Percentiles rank a stretch among this genome's conserved stretches.
These are phyloP conservation scores for Eudyptes chrysolophus DNA, from an alignment of 2,113 vertebrate species.

Conservation along the genomic window DNA sequence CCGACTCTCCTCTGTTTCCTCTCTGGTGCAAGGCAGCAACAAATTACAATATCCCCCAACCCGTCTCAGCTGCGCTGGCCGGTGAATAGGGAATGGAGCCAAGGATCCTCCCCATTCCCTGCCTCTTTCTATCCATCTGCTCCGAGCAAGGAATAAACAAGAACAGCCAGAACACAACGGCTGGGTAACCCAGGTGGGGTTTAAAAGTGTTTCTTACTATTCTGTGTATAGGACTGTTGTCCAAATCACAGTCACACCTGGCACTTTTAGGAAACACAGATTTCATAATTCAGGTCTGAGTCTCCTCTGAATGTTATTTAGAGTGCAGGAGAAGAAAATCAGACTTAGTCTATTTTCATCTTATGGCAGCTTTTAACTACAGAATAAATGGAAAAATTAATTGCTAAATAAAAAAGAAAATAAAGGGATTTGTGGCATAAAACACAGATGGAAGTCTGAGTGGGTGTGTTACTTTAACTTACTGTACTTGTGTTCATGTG, in stretches of 20 bases:
- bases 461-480: conserved; percentile 8
- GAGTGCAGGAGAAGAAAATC: not conserved
- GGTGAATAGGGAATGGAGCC: conserved; percentile 41
- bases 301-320: conserved; percentile 44
- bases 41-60: conserved; percentile 3
- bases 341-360: conserved; percentile 13
- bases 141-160: conserved; percentile 40
- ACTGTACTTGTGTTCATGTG: not conserved
- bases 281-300: not conserved
- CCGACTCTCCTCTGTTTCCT: not conserved
- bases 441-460: conserved; percentile 28
- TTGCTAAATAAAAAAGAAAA: conserved; percentile 50
- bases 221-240: not conserved
- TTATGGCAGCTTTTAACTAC: conserved; percentile 41
- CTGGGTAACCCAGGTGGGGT: conserved; percentile 49
- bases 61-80: conserved; percentile 49
- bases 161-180: conserved; percentile 49
- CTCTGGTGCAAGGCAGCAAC: not conserved
- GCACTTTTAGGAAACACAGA: not conserved
- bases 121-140: conserved; percentile 56
- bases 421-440: conserved; percentile 12
- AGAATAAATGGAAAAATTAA: conserved; percentile 48
- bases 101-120: conserved; percentile 54
- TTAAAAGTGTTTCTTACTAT: not conserved
- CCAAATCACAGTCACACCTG: conserved; percentile 49